These are phyloP conservation scores for Odontomachus brunneus DNA, from an alignment of 1,140 invertebrate genomes.

Conservation along the genomic window DNA sequence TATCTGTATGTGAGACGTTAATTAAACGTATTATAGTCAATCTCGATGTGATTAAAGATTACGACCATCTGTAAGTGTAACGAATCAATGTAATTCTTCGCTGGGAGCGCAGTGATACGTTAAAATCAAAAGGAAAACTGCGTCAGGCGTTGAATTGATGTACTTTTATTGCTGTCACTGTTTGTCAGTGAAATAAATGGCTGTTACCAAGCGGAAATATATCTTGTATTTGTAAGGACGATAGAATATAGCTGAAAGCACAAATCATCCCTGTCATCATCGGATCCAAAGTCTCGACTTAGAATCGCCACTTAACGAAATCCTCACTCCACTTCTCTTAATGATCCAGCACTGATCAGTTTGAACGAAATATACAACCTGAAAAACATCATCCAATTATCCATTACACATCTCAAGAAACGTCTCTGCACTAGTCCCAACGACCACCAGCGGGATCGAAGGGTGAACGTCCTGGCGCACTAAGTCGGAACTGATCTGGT, in stretches of 20 bases:
- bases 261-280: background rate
- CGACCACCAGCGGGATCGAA: background rate
- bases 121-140: slow-evolving; percentile 28
- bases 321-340: background rate
- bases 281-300: background rate
- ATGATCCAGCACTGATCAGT: background rate
- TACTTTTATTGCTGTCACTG: slow-evolving; percentile 8
- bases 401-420: background rate
- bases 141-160: slow-evolving; percentile 17
- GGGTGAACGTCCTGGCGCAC: slow-evolving; percentile 20
- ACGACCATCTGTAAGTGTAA: slow-evolving; percentile 14
- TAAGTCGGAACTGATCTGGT: slow-evolving; percentile 20
- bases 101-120: background rate
- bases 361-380: background rate
- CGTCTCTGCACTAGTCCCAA: too few species aligned
- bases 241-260: background rate
- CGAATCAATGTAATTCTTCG: slow-evolving; percentile 6
- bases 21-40: slow-evolving; percentile 9
- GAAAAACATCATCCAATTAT: background rate
- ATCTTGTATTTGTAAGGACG: background rate
- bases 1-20: slow-evolving; percentile 12
- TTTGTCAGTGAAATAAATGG: slow-evolving; percentile 38
- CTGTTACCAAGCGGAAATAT: slow-evolving; percentile 36
- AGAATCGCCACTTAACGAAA: background rate
- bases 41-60: slow-evolving; percentile 34